Conservation (phyloP, 2,888 invertebrate genomes). For the Stenoptilia bipunctidactyla region DNA sequence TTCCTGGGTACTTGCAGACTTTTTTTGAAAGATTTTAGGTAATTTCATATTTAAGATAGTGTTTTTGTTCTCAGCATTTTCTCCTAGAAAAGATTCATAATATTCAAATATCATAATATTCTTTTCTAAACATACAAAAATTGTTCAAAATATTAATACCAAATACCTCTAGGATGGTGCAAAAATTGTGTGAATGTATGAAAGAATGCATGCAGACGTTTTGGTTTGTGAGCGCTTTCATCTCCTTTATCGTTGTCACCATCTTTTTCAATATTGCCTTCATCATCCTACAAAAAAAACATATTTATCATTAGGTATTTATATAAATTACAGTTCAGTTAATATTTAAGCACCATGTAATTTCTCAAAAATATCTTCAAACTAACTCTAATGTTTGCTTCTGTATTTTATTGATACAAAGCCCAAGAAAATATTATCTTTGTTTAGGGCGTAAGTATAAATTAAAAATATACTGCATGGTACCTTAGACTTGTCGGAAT, state of each 20-base stretch:
- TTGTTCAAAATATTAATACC: neutral
- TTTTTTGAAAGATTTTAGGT: slow-evolving; percentile 70
- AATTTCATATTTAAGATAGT: slow-evolving; percentile 39
- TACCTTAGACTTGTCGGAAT: slow-evolving; percentile 81
- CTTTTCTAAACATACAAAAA: too few relatives aligned
- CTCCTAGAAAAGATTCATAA: too few relatives aligned
- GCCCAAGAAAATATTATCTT: too few relatives aligned
- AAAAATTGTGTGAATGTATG: slow-evolving; percentile 52
- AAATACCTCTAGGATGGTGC: slow-evolving; percentile 30
- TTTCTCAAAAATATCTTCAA: neutral
- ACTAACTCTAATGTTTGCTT: too few relatives aligned
- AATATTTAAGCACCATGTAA: too few relatives aligned
- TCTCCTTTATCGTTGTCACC: slow-evolving; percentile 45
- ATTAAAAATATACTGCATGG: neutral
- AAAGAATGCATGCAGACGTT: slow-evolving; percentile 47
- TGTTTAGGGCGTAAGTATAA: neutral
- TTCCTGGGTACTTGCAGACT: slow-evolving; percentile 67
- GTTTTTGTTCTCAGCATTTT: slow-evolving; percentile 21
- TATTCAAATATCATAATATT: too few relatives aligned
- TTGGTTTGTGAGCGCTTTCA: slow-evolving; percentile 41
- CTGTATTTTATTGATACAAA: too few relatives aligned
- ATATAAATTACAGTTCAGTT: too few relatives aligned
- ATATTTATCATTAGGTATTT: too few relatives aligned
- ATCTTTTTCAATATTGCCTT: slow-evolving; percentile 47
- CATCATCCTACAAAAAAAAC: slow-evolving; percentile 36